These are phyloP conservation scores for Sebastes schlegelii DNA, from an alignment of 2,113 vertebrate genomes.

Conservation along the genomic window DNA sequence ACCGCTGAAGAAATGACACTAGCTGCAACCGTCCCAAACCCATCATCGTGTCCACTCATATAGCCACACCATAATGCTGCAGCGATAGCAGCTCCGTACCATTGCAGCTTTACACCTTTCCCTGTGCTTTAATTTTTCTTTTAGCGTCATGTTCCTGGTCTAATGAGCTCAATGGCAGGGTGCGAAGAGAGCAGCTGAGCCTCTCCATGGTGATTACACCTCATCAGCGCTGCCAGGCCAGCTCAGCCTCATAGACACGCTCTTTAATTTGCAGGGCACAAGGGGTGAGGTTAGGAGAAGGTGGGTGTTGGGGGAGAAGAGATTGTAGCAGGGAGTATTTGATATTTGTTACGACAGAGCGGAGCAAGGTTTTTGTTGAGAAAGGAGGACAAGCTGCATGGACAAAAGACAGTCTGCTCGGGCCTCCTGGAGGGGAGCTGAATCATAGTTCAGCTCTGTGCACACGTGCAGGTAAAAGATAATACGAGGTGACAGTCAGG, in stretches of 20 bases:
- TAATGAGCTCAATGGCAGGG: conserved; percentile 63
- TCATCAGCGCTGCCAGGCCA: conserved; percentile 49
- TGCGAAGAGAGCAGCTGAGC: conserved; percentile 58
- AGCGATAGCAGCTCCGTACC: not conserved
- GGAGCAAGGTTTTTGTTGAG: conserved; percentile 21
- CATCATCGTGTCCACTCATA: not conserved
- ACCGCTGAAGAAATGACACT: conserved; percentile 28
- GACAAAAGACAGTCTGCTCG: conserved; percentile 10
- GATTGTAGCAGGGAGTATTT: conserved; percentile 23
- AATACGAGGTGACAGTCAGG: conserved; percentile 27
- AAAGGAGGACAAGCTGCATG: conserved; percentile 4
- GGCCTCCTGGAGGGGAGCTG: conserved; percentile 34
- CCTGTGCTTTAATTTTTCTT: conserved; percentile 2
- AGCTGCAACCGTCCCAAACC: not conserved
- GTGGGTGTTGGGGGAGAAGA: not conserved
- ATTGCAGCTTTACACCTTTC: not conserved
- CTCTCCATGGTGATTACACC: conserved; percentile 65
- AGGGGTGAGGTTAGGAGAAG: conserved; percentile 17
- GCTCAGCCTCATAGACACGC: conserved; percentile 39
- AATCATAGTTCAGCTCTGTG: conserved; percentile 42
- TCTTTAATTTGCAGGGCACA: conserved; percentile 49
- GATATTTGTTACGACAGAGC: conserved; percentile 27
- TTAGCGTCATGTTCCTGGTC: conserved; percentile 24
- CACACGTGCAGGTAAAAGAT: conserved; percentile 42
- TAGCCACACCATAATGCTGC: conserved; percentile 1